Percentiles rank a stretch among this genome's conserved stretches.
phyloP scores from a whole-genome alignment of 2,113 vertebrate species.

The Perognathus longimembris region DNA sequence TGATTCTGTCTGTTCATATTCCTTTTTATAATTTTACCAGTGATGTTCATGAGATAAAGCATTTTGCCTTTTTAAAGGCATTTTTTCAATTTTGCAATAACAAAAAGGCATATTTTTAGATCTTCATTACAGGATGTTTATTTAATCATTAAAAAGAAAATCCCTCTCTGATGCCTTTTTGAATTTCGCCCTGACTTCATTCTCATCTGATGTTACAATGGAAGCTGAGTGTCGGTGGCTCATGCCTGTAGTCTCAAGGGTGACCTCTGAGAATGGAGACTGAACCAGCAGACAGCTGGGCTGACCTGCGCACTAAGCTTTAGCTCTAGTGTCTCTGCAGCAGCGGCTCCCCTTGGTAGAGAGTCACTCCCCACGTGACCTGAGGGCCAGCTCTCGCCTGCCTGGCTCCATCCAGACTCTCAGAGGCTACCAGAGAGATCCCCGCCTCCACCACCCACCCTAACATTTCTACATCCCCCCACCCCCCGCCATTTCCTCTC shows the following conservation, averaged over 20 bases:
- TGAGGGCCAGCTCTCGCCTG: neutral
- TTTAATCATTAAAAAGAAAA: conserved; percentile 3
- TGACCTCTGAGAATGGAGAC: too few species aligned
- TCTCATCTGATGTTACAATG: neutral
- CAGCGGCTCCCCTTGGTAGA: neutral
- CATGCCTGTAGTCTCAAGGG: neutral
- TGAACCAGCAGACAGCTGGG: too few species aligned
- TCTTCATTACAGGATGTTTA: neutral
- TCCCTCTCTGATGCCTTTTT: neutral
- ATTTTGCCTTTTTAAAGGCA: neutral
- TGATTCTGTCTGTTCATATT: neutral
- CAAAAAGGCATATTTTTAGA: neutral
- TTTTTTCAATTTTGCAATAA: neutral
- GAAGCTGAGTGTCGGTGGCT: neutral
- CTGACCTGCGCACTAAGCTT: too few species aligned
- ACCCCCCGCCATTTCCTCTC: too few species aligned
- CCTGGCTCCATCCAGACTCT: neutral
- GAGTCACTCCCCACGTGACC: neutral
- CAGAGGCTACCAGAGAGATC: neutral
- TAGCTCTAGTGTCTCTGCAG: neutral
- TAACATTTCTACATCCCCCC: neutral
- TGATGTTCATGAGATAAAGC: neutral
- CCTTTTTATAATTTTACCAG: neutral
- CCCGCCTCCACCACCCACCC: neutral
- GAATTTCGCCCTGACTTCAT: neutral